Conservation (phyloP, 2,113 vertebrate genomes). For the Prochilodus magdalenae region DNA sequence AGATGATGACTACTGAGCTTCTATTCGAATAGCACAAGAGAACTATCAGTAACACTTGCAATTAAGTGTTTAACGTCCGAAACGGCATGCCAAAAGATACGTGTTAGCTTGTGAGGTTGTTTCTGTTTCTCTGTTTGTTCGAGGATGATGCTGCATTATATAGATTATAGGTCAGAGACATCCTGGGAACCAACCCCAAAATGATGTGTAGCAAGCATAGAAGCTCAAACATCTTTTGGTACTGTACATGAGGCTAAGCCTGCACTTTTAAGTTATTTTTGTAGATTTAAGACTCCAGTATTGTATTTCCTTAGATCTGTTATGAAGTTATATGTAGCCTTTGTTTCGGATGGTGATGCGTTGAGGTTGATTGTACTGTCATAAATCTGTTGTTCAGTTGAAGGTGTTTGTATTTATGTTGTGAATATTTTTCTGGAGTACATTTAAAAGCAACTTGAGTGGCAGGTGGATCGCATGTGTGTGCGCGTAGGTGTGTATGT, state of each 20-base stretch:
- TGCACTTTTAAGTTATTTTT: constrained; percentile 48
- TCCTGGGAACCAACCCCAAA: constrained; percentile 31
- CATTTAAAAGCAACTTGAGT: constrained; percentile 37
- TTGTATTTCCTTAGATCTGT: constrained; percentile 18
- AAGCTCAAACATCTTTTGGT: constrained; percentile 46
- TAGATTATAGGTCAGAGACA: constrained; percentile 20
- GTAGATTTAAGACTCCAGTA: constrained; percentile 27
- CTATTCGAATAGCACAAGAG: constrained; percentile 33
- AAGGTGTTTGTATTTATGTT: constrained; percentile 33
- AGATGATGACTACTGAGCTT: constrained; percentile 69
- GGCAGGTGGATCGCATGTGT: constrained; percentile 13
- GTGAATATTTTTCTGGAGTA: neutral
- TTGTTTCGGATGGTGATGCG: constrained; percentile 41
- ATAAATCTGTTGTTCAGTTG: constrained; percentile 21
- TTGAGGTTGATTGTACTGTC: constrained; percentile 40
- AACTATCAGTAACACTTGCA: constrained; percentile 13
- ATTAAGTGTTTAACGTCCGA: constrained; percentile 37
- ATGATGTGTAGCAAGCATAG: constrained; percentile 49
- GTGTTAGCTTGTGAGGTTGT: constrained; percentile 12
- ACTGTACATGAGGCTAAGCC: constrained; percentile 45
- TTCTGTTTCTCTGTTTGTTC: constrained; percentile 25
- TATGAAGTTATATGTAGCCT: constrained; percentile 32
- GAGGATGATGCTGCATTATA: constrained; percentile 33
- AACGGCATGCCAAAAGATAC: constrained; percentile 43
- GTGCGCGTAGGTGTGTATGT: constrained; percentile 13